Percentiles rank a stretch among this genome's conserved stretches.
phyloP scores from a whole-genome alignment of 2,113 vertebrate species.

The Periophthalmus modestus region DNA sequence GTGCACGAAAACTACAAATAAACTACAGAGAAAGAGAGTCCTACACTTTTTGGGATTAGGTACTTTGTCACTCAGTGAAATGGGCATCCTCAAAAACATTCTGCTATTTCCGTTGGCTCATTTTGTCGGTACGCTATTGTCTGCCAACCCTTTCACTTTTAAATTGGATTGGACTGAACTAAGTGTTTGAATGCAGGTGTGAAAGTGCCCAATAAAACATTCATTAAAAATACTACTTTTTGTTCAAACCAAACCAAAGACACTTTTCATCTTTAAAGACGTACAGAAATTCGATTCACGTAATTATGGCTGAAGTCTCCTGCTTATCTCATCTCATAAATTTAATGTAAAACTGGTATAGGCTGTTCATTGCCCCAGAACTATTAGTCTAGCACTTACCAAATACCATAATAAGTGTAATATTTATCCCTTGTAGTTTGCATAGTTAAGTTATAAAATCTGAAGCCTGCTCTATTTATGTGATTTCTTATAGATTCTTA shows the following conservation, averaged over 20 bases:
- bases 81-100: not conserved
- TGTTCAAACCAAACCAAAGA: not conserved
- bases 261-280: not conserved
- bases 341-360: no score
- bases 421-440: no score
- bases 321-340: no score
- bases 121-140: not conserved
- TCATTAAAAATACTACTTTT: not conserved
- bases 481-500: no score
- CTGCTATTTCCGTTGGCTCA: not conserved
- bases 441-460: no score
- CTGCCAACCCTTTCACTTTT: constrained; percentile 3
- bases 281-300: not conserved
- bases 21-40: not conserved
- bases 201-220: constrained; percentile 5
- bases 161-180: constrained; percentile 5
- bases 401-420: no score
- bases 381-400: no score
- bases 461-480: no score
- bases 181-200: constrained; percentile 14
- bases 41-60: not conserved
- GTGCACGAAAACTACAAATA: not conserved
- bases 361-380: no score
- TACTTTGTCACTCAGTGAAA: not conserved
- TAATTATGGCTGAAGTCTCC: not conserved